Conservation (phyloP, 2,113 vertebrate species). For the Eulemur rufifrons region DNA sequence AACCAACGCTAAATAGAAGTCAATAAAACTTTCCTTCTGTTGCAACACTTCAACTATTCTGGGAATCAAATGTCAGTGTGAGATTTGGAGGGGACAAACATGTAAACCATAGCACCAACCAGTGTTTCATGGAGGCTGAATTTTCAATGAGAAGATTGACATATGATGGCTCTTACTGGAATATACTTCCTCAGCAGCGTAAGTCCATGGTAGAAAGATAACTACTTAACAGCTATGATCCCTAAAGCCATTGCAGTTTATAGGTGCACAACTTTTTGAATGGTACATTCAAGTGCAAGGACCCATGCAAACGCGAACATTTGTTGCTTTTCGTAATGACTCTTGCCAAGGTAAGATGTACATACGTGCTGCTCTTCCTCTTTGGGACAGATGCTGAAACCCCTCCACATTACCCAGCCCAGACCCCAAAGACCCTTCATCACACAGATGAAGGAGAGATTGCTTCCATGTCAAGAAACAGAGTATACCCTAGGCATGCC, state of each 20-base stretch:
- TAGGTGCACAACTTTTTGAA: not conserved
- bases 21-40: not conserved
- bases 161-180: not conserved
- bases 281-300: not conserved
- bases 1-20: not conserved
- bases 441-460: not conserved
- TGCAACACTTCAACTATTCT: not conserved
- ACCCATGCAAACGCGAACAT: not conserved
- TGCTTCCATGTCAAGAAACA: not conserved
- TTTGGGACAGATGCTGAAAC: not conserved
- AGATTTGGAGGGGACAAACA: not conserved
- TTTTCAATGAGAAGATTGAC: conserved; percentile 2
- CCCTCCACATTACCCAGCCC: not conserved
- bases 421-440: not conserved
- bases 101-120: not conserved
- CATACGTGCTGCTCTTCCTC: not conserved
- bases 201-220: not conserved
- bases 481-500: not conserved
- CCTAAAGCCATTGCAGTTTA: not conserved
- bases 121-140: not conserved
- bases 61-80: not conserved
- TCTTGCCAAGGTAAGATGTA: not conserved
- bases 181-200: not conserved
- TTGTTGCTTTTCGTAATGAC: not conserved
- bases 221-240: not conserved